Evolutionary conservation across 64 coral and sea anemone genomes (phyloP), one percentile per base, ranked within the genome.

Genomic region (Cladopsammia gracilis): DNA sequence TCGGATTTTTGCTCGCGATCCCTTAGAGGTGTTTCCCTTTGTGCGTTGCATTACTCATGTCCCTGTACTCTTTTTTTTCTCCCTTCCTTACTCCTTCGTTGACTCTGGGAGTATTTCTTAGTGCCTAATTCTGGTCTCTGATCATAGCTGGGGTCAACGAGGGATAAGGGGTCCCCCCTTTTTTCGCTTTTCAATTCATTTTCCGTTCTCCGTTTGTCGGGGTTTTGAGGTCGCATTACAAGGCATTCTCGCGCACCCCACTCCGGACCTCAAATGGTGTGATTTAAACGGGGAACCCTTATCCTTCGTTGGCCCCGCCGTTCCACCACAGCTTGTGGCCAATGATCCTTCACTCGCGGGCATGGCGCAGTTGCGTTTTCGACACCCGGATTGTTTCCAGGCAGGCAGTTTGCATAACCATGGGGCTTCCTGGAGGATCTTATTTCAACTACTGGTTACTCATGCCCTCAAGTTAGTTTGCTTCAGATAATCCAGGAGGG

Each of bases 401-500:
- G 59, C 80, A 24, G 80, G 58, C 58, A 65, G 34, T 23, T 65
- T 84, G 18, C 80, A 84, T 64, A n/a, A 50, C 20, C 60, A 85
- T 66, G 81, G 51, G 44, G 43, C 25, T 64, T 66, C 26, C 47
- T 24, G 81, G 59, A 66, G 7, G 4, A 48, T 15, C 61, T 85
- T 20, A n/a, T 68, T 76, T 25, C 43, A 52, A 48, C 59, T 20
- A 58, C 86, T 13, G 48, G 66, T 75, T 59, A 74, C 71, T 18
- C 48, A 5, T 53, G 51, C 10, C 51, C 51, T 53, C 51, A 53
- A 53, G 26, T 19, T 49, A 16, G 19, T 48, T 74, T 74, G 44
- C 71, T 74, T 5, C 71, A 19, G 7, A 88, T 87, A 47, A 70
- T 94, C 11, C 19, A 77, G 15, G 77, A 89, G 25, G 77, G 85